These are phyloP conservation scores for Mystacornis crossleyi DNA, from an alignment of 2,113 vertebrate genomes.

Conservation along the genomic window DNA sequence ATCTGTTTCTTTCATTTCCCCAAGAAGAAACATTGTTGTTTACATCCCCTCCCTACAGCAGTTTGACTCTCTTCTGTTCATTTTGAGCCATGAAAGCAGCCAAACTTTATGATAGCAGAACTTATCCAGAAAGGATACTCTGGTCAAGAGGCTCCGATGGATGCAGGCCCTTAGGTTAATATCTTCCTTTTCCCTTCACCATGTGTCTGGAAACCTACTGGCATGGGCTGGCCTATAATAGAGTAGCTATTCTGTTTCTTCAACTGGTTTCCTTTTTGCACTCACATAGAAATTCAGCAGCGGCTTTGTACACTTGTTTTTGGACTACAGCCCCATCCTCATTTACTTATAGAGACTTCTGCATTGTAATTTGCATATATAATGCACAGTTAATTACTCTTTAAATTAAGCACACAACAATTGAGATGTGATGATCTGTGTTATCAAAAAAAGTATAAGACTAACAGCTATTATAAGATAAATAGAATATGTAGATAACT, in stretches of 20 bases:
- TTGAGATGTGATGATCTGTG: conserved; percentile 19
- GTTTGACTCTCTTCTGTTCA: not conserved
- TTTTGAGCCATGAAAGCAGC: not conserved
- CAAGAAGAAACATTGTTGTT: not conserved
- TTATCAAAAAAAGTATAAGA: conserved; percentile 30
- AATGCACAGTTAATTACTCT: conserved; percentile 20
- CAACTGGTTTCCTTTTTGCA: not conserved
- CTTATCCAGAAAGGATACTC: not conserved
- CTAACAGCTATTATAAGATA: conserved; percentile 38
- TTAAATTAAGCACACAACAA: conserved; percentile 52
- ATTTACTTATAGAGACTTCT: not conserved
- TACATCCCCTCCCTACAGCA: not conserved
- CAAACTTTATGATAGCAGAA: not conserved
- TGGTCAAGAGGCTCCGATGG: not conserved
- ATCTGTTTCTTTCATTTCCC: not conserved
- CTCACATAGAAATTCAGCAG: not conserved
- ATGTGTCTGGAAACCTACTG: not conserved
- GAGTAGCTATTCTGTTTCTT: not conserved
- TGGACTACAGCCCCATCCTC: not conserved
- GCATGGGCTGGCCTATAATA: not conserved
- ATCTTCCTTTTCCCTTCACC: not conserved
- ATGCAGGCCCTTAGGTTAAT: not conserved
- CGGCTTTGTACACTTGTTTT: not conserved
- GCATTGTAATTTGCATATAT: not conserved
- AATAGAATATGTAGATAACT: conserved; percentile 27